Conservation (phyloP, 1,140 invertebrate genomes). For the Aporrectodea caliginosa region DNA sequence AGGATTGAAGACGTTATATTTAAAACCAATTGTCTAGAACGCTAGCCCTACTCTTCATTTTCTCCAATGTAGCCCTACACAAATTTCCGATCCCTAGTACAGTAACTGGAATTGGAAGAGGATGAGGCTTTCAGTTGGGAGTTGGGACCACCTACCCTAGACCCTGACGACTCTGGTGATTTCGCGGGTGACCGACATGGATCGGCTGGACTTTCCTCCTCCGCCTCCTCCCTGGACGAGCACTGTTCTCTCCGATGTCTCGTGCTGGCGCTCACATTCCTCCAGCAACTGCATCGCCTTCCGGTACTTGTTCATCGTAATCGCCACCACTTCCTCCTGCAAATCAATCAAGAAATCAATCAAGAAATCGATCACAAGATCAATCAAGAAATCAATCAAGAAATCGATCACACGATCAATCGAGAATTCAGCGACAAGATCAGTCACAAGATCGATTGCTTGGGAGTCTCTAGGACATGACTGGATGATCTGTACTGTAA, state of each 20-base stretch:
- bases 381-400: background rate
- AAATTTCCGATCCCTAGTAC: too few species aligned
- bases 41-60: too few species aligned
- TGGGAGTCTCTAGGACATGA: background rate
- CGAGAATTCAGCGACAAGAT: background rate
- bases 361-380: background rate
- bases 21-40: too few species aligned
- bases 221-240: slow-evolving; percentile 41
- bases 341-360: slow-evolving; percentile 24
- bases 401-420: background rate
- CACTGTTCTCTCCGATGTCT: slow-evolving; percentile 52
- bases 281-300: slow-evolving; percentile 53
- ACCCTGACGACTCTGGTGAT: slow-evolving; percentile 36
- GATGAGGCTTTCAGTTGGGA: too few species aligned
- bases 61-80: too few species aligned
- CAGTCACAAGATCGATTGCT: background rate
- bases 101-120: too few species aligned
- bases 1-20: too few species aligned
- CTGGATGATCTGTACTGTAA: background rate
- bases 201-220: slow-evolving; percentile 37
- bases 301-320: slow-evolving; percentile 57
- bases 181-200: slow-evolving; percentile 52
- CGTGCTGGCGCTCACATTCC: slow-evolving; percentile 53
- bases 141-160: slow-evolving; percentile 29
- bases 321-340: slow-evolving; percentile 55